Percentiles rank a stretch among this genome's conserved stretches.
These are phyloP conservation scores for Nyctalus aviator DNA, from an alignment of 2,797 vertebrate genomes.

Conservation along the genomic window DNA sequence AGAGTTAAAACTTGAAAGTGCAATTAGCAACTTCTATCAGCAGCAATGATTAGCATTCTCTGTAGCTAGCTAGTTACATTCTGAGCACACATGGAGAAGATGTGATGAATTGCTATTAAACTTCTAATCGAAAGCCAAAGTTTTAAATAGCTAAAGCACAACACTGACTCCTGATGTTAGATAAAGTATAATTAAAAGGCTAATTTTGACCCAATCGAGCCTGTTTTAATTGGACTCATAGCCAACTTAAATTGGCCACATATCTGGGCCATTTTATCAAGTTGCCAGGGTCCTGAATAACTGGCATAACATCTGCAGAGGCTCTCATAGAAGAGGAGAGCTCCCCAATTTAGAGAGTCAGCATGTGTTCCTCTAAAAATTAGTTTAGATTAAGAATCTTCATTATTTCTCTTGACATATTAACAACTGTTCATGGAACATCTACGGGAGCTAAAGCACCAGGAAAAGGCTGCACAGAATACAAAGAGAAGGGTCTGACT, in stretches of 20 bases:
- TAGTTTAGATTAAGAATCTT: constrained; percentile 51
- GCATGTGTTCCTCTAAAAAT: constrained; percentile 19
- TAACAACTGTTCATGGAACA: constrained; percentile 39
- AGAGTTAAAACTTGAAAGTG: constrained; percentile 14
- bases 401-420: constrained; percentile 52
- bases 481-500: background rate
- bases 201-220: constrained; percentile 52
- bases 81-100: constrained; percentile 3
- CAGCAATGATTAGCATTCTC: background rate
- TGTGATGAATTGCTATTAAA: background rate
- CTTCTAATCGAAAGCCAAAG: constrained; percentile 65
- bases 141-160: constrained; percentile 68
- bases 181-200: constrained; percentile 70
- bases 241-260: constrained; percentile 37
- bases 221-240: constrained; percentile 59
- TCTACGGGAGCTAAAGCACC: background rate
- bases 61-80: constrained; percentile 36
- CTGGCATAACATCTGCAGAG: constrained; percentile 36
- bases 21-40: background rate
- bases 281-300: constrained; percentile 15
- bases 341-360: constrained; percentile 41
- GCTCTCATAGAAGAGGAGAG: constrained; percentile 24
- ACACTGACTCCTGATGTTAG: constrained; percentile 63
- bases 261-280: constrained; percentile 51
- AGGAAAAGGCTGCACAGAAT: background rate